phyloP scores from a whole-genome alignment of 2,797 vertebrate genomes.

The Enteromius radiatus region DNA sequence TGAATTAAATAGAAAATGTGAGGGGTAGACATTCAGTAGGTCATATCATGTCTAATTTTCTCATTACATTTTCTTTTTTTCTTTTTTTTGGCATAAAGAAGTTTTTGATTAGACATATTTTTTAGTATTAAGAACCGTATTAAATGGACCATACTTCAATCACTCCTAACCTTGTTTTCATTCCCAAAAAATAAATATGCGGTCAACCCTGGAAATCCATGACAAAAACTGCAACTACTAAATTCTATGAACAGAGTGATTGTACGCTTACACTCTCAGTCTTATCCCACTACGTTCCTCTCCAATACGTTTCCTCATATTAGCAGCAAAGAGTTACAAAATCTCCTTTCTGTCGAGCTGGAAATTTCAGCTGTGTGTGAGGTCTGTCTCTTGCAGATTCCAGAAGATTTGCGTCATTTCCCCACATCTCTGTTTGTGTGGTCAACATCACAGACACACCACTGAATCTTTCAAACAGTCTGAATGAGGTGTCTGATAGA shows the following conservation, averaged over 20 bases:
- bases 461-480: constrained; percentile 42
- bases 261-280: not conserved
- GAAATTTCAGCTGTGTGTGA: constrained; percentile 39
- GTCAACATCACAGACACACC: constrained; percentile 49
- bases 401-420: constrained; percentile 51
- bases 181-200: not conserved
- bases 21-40: not conserved
- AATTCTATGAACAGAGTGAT: constrained; percentile 14
- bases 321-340: constrained; percentile 33
- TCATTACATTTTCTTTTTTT: not conserved
- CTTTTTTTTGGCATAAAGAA: not conserved
- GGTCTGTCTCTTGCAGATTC: constrained; percentile 48
- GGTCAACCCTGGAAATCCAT: not conserved
- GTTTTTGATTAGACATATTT: not conserved
- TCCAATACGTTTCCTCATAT: constrained; percentile 10
- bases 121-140: not conserved
- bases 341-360: constrained; percentile 34
- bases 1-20: not conserved
- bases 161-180: not conserved
- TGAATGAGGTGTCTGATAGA: constrained; percentile 50
- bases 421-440: constrained; percentile 51
- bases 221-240: constrained; percentile 13
- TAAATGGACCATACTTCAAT: not conserved
- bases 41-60: not conserved
- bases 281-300: not conserved